Base-by-base conservation (phyloP, 2,113 vertebrate genomes). In the Peromyscus maniculatus region DNA sequence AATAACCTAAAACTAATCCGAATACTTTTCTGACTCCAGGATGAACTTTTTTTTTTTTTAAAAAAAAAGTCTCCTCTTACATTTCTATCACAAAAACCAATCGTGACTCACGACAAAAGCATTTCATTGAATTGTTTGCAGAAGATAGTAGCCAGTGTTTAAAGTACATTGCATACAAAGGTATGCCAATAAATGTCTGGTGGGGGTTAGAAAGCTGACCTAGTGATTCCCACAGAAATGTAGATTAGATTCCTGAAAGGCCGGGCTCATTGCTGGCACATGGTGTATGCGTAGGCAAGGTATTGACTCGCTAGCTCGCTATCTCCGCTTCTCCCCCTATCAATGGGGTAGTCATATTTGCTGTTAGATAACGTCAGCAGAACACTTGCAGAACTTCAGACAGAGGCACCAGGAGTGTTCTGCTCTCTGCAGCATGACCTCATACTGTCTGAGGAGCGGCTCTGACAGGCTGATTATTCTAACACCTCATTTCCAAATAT, bases 261-360 rank as follows among this genome's bases (percentile, higher is more conserved):
- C 91, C 93, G 64, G 57, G 91, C 94, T 74, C 52, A 80, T 93
- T 90, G 93, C 67, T 31, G 5, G 74, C 89, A 72, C 89, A 52
- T 33, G 74, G 78, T 84, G 33, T 67, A 28, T 62, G 62, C 55
- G 87, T 93, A 89, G 92, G 67, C 78, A 88, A 96, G 79, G 39
- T 46, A 71, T n/a, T 96, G 94, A 43, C 39, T 43, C 39, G 39
- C 39, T 43, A 2, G 66, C 80, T 64, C 39, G 26, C 62, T 95
- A 91, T 96, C 91, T 96, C 92, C 59, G 77, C 55, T 95, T 95
- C 96, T 62, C 77, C 92, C 71, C 96, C 92, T 95, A 96, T 97
- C 91, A 97, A 95, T 94, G 86, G 69, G 74, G n/a, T 87, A 78
- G 89, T 97, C 91, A 91, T 97, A 93, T 97, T 97, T 98, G 62